Percentiles rank a stretch among this genome's conserved stretches.
phyloP scores from a whole-genome alignment of 1,140 invertebrate species.

The Carcinoscorpius rotundicauda region DNA sequence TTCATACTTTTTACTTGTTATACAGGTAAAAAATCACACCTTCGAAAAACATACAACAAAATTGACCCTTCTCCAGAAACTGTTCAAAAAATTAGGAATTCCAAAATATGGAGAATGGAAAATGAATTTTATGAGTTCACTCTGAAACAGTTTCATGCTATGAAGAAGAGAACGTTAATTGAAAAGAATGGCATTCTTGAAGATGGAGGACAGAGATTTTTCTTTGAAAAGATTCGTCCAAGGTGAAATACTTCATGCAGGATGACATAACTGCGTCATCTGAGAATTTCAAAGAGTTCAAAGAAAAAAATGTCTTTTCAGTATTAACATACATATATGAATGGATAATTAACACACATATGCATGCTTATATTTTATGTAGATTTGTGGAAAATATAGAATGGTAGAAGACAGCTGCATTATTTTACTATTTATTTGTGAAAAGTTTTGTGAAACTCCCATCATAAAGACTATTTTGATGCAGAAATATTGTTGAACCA shows the following conservation, averaged over 20 bases:
- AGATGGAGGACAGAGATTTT: conserved; percentile 63
- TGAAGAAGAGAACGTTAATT: conserved; percentile 51
- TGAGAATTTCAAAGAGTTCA: no score
- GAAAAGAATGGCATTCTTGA: conserved; percentile 45
- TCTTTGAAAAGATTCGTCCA: conserved; percentile 91
- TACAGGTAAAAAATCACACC: conserved; percentile 74
- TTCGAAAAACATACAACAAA: conserved; percentile 88
- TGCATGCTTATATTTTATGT: no score
- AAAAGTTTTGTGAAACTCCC: no score
- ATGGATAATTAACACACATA: no score
- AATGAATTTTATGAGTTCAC: conserved; percentile 95
- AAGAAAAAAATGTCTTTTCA: no score
- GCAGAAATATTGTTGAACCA: no score
- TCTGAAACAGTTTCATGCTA: conserved; percentile 76
- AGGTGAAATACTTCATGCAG: conserved; percentile 41
- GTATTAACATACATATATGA: no score
- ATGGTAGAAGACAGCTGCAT: no score
- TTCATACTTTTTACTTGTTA: neutral
- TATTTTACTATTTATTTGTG: no score
- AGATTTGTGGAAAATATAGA: no score
- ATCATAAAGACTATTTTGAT: no score
- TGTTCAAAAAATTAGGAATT: conserved; percentile 47
- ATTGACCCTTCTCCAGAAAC: conserved; percentile 66
- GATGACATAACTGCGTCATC: no score
- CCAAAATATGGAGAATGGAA: conserved; percentile 87